phyloP scores from a whole-genome alignment of 1,140 invertebrate genomes.

The Drosophila watanabei region DNA sequence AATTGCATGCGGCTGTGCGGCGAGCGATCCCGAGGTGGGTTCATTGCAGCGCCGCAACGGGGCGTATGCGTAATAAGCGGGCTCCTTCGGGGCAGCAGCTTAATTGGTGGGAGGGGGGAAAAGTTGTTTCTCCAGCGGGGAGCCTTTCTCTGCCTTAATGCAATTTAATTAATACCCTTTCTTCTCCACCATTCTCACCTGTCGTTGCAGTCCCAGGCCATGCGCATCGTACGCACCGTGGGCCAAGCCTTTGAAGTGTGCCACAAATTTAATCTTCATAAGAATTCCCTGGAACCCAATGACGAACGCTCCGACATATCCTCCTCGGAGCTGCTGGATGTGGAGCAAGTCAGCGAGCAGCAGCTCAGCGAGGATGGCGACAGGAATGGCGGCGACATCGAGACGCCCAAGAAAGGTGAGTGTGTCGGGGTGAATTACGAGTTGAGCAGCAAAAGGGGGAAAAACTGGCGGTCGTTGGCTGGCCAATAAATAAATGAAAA shows the following conservation, averaged over 20 bases:
- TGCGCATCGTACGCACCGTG: slow-evolving; percentile 98
- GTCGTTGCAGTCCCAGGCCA: slow-evolving; percentile 96
- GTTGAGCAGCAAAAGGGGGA: not conserved
- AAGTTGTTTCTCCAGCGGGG: slow-evolving; percentile 29
- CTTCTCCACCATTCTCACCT: slow-evolving; percentile 40
- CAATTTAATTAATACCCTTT: slow-evolving; percentile 37
- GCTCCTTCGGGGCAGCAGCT: slow-evolving; percentile 20
- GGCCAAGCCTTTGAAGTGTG: slow-evolving; percentile 99
- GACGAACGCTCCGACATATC: slow-evolving; percentile 88
- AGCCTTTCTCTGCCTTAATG: not conserved
- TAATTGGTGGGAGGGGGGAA: slow-evolving; percentile 46
- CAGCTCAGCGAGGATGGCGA: slow-evolving; percentile 88
- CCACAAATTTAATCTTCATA: slow-evolving; percentile 93
- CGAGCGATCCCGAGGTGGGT: slow-evolving; percentile 77
- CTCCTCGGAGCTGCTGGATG: slow-evolving; percentile 87
- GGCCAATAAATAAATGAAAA: slow-evolving; percentile 79
- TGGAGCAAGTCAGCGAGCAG: slow-evolving; percentile 86
- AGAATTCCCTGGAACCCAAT: slow-evolving; percentile 87
- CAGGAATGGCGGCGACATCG: slow-evolving; percentile 84
- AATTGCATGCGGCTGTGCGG: slow-evolving; percentile 56
- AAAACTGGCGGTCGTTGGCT: slow-evolving; percentile 33
- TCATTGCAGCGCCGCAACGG: slow-evolving; percentile 13
- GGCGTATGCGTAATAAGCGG: slow-evolving; percentile 64
- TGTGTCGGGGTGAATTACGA: slow-evolving; percentile 25
- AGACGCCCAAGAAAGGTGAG: slow-evolving; percentile 87